Base-by-base conservation (phyloP, 2,888 invertebrate species). In the Cheilosia vulpina region DNA sequence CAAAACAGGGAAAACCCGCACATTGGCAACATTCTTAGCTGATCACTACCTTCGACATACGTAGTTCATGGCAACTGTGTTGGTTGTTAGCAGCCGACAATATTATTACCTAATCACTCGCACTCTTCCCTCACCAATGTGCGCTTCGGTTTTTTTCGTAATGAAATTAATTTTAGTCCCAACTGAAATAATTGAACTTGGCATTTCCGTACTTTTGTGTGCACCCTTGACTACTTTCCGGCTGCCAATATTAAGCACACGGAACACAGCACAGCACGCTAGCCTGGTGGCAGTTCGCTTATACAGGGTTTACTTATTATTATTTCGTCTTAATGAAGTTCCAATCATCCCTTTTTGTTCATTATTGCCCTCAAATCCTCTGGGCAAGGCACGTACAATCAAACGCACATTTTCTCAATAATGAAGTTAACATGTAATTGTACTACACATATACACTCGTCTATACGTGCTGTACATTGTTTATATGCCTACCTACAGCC, bases 271-370 rank as follows among this genome's bases (percentile, higher is more conserved):
- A 55, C 27, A 66, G 43, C 38, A n/a, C 55, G 34, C 53, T 31
- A 17, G 62, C 60, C 65, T 24, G 13, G 41, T 60, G 50, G 19
- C 50, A 43, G 47, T 43, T 52, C 21, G n/a, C 52, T 13, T 60
- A 65, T 45, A 69, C 55, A 38, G 76, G 75, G 76, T 72, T 85
- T 57, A 62, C 85, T 85, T 85, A 81, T 85, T 85, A 85, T 85
- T 85, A 85, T 85, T 81, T 85, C 81, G 76, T 77, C 85, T 85
- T 85, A 85, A 85, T 85, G 85, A 85, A 85, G 85, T 85, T 85
- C 81, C 76, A 85, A 85, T 81, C 85, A 85, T 85, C 85, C 85
- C 85, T 77, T 85, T 85, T 81, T 79, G 80, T 85, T 81, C 81
- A 85, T 85, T 85, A 85, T 81, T 81, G 81, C 76, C 63, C 76